Base-by-base conservation (phyloP, 2,888 invertebrate genomes). In the Perizoma affinitatum region DNA sequence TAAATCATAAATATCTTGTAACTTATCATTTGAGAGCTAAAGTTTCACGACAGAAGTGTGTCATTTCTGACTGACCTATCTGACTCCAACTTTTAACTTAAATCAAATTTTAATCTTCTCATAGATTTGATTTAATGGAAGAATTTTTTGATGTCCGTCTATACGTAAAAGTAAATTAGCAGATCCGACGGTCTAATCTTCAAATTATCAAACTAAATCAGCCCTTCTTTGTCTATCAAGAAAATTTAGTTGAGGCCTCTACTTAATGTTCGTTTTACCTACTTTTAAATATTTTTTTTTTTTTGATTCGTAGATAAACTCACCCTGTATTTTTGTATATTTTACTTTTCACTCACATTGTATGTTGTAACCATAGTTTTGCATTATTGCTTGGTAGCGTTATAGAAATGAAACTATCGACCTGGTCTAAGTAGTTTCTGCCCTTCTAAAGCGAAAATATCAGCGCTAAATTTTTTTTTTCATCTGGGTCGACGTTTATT, bases 321-420 rank as follows among this genome's bases (percentile, higher is more conserved):
- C 22, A 22, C 22, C 22, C 22, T 22, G 22, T 22, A 22, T 22
- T 38, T 45, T 57, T 54, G 49, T 58, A 53, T 40, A 54, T 52
- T 41, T 42, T 44, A 44, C 51, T 54, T 6, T 40, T 56, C 49
- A 52, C 41, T 71, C 65, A 69, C 75, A 71, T 70, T 54, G 62
- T 60, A 67, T 6, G 6, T 8, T 22, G 4, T 63, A 63, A 56
- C 36, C 53, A 42, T 61, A 50, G 57, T 61, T 57, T 61, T 66
- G 54, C 60, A 62, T 63, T 61, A 48, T 66, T 51, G 66, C 66
- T 65, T 68, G 22, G 56, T 55, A 60, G 61, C 58, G 58, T 60
- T 52, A 61, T 41, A 54, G 52, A 63, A 63, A 46, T 10, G 22
- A 47, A 55, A 52, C 53, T 58, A 45, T 47, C 58, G 42, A 56